Evolutionary conservation across 2,113 vertebrate genomes (phyloP), one percentile per base, ranked within the genome.

Genomic region (Pelecanus crispus): DNA sequence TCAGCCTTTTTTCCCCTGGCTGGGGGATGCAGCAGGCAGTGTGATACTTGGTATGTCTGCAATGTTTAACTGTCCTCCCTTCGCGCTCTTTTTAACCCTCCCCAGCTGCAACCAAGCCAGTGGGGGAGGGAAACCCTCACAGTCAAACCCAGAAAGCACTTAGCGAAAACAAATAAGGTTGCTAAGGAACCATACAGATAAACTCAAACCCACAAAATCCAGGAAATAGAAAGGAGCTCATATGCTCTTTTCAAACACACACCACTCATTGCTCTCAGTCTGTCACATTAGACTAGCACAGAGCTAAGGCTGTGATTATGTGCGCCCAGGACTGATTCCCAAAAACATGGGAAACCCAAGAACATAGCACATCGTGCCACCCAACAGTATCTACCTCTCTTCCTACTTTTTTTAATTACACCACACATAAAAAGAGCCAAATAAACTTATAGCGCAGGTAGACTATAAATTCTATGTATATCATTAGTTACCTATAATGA

Each of bases 161-260:
- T 29, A 53, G 36, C 45, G 53, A 75, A 94, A 96, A 90, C 71
- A 94, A 96, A 42, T n/a, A 82, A 82, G 6, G 95, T 97, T 95
- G 92, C 95, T 94, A 92, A 86, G 95, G 71, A 90, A 93, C 88
- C 2, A 2, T 40, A 26, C 86, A 95, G 88, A 86, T 90, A 85
- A 96, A 82, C 86, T 92, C 58, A 94, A 90, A 92, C 62, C 53
- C 45, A 88, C 45, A 84, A 86, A 90, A 92, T 71, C 85, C 79
- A 81, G 90, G 86, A 93, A 94, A 40, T 0, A 70, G 58, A 73
- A 78, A n/a, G n/a, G 56, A 87, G 78, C 32, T 88, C 38, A 16
- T 21, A 47, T 1, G 36, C 5, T 58, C 25, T 65, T 73, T 77
- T 81, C 24, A 86, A 75, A 53, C 14, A 66, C 8, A 26, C 17